Percentiles rank a stretch among this genome's conserved stretches.
Conservation (phyloP, 2,888 invertebrate species). For the Acanthosepion lycidas region DNA sequence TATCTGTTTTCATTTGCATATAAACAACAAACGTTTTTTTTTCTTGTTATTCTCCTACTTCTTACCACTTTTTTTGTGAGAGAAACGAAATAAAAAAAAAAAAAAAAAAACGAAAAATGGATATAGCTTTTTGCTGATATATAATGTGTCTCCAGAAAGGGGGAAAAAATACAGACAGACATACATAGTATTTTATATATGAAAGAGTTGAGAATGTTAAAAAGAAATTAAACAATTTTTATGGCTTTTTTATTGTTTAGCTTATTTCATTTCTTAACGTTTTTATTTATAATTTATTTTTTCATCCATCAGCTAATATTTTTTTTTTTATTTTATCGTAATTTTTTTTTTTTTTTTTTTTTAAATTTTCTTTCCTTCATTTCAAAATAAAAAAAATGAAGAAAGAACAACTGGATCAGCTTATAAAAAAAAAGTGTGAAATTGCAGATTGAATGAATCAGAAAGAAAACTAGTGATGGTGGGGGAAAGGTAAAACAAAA, state of each 20-base stretch:
- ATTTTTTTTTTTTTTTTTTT: no score
- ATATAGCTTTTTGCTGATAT: background rate
- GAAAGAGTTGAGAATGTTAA: constrained; percentile 7
- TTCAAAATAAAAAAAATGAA: background rate
- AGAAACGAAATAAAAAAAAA: background rate
- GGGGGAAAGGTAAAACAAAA: background rate
- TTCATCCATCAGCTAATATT: background rate
- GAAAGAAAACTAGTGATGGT: background rate
- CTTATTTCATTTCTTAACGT: background rate
- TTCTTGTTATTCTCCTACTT: background rate
- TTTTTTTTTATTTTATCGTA: background rate
- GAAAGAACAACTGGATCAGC: background rate
- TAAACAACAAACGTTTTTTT: background rate
- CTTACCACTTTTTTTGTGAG: background rate
- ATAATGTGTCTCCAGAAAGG: background rate
- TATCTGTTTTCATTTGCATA: constrained; percentile 18
- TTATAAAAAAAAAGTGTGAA: background rate
- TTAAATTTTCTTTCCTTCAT: no score
- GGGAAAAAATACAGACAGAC: background rate
- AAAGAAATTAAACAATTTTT: background rate
- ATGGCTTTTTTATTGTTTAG: background rate
- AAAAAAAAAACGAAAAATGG: no score
- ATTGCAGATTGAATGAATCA: background rate
- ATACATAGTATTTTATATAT: background rate
- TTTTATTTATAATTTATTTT: background rate